These are phyloP conservation scores for Gambusia yucatana DNA, from an alignment of 2,797 vertebrate species.

Conservation along the genomic window DNA sequence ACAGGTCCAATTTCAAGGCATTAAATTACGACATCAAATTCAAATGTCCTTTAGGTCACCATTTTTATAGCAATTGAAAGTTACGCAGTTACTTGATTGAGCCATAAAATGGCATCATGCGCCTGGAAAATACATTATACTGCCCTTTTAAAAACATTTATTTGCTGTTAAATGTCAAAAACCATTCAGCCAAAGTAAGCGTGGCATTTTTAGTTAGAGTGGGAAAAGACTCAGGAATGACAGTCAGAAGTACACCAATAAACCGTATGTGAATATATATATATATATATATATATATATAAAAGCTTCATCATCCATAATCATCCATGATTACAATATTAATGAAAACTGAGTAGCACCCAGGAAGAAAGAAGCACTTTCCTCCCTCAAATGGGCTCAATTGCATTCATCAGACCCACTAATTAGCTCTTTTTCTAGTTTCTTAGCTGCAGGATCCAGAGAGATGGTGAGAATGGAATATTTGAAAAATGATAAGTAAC, in stretches of 20 bases:
- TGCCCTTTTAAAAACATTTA: constrained; percentile 33
- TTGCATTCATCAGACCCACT: constrained; percentile 34
- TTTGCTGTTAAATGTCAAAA: constrained; percentile 65
- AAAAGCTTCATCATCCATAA: constrained; percentile 20
- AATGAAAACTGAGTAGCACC: constrained; percentile 17
- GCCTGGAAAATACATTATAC: too few relatives aligned
- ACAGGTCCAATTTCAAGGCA: too few relatives aligned
- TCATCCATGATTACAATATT: constrained; percentile 29
- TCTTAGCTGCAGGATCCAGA: constrained; percentile 47
- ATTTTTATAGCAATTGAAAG: too few relatives aligned
- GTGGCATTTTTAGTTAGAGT: constrained; percentile 46
- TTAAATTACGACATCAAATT: too few relatives aligned
- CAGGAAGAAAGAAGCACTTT: constrained; percentile 28
- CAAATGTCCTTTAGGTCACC: too few relatives aligned
- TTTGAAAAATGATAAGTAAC: constrained; percentile 25
- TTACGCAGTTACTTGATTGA: too few relatives aligned
- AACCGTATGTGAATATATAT: constrained; percentile 14
- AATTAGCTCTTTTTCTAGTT: constrained; percentile 50
- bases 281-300: not conserved
- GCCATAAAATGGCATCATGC: too few relatives aligned
- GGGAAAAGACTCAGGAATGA: constrained; percentile 47
- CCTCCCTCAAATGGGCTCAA: constrained; percentile 29
- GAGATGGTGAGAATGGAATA: constrained; percentile 24
- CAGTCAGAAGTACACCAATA: constrained; percentile 20
- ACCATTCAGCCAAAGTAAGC: constrained; percentile 8